Evolutionary conservation across 1,140 invertebrate genomes (phyloP).

Genomic region (Drosophila ohnishii): DNA sequence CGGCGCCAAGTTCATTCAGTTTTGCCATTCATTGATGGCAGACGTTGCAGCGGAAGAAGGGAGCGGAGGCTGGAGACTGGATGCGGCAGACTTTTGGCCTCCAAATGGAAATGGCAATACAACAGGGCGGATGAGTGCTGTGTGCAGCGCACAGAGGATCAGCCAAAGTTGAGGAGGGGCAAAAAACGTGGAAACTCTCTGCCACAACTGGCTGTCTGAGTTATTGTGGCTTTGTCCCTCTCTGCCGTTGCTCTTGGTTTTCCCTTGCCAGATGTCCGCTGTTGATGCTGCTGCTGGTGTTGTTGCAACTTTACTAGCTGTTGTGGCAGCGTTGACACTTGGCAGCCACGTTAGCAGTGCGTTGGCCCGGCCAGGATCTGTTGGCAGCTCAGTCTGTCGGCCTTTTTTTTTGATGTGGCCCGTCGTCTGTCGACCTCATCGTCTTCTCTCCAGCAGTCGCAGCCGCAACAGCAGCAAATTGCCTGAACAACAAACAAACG

Average conservation of each 20-base stretch:
- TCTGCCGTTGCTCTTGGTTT: not conserved
- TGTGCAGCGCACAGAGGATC: conserved; percentile 29
- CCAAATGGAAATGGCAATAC: conserved; percentile 58
- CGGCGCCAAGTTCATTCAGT: conserved; percentile 68
- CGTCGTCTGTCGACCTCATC: conserved; percentile 38
- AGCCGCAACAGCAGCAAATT: conserved; percentile 37
- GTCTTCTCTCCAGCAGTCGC: conserved; percentile 13
- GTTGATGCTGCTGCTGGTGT: conserved; percentile 13
- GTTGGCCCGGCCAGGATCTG: conserved; percentile 62
- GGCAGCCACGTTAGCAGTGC: conserved; percentile 50
- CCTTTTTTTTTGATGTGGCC: conserved; percentile 71
- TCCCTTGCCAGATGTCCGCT: not conserved
- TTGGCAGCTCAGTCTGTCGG: conserved; percentile 65
- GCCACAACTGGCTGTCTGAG: conserved; percentile 61
- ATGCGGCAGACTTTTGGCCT: conserved; percentile 44
- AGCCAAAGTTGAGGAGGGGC: conserved; percentile 53
- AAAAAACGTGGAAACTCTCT: conserved; percentile 41
- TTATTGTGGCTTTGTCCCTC: conserved; percentile 68
- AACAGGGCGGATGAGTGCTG: conserved; percentile 54
- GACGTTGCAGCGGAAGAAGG: conserved; percentile 16
- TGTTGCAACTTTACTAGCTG: conserved; percentile 35
- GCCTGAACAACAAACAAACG: conserved; percentile 28
- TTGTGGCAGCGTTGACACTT: conserved; percentile 64
- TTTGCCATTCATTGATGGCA: conserved; percentile 65
- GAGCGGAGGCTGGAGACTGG: not conserved